Conservation (phyloP, 1,140 invertebrate species). For the Meloidogyne exigua region DNA sequence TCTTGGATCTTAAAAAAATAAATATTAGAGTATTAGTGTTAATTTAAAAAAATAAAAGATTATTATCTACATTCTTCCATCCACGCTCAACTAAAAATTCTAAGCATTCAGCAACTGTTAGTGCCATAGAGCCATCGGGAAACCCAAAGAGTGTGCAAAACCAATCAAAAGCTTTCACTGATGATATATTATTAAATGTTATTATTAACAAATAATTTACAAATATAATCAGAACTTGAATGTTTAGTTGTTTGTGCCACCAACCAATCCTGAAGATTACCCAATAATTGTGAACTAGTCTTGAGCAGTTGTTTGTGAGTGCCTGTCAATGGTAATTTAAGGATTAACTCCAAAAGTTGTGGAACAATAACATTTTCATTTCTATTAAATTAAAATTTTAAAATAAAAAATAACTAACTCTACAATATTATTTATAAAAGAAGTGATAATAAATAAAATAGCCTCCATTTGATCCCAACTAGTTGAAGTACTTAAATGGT, state of each 20-base stretch:
- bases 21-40: neutral
- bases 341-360: slow-evolving; percentile 87
- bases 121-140: slow-evolving; percentile 1
- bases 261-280: slow-evolving; percentile 92
- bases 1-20: slow-evolving; percentile 8
- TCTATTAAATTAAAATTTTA: slow-evolving; percentile 66
- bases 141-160: slow-evolving; percentile 10
- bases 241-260: slow-evolving; percentile 66
- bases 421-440: slow-evolving; percentile 88
- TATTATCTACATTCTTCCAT: slow-evolving; percentile 26
- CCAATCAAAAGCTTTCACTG: slow-evolving; percentile 17
- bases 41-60: neutral
- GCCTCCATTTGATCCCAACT: slow-evolving; percentile 90
- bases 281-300: slow-evolving; percentile 83
- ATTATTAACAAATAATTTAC: slow-evolving; percentile 65
- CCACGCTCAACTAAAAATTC: slow-evolving; percentile 32
- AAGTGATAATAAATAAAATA: slow-evolving; percentile 90
- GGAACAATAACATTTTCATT: slow-evolving; percentile 87
- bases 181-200: neutral
- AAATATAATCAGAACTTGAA: slow-evolving; percentile 76
- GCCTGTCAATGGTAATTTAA: slow-evolving; percentile 74
- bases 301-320: slow-evolving; percentile 83
- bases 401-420: slow-evolving; percentile 70
- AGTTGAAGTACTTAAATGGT: slow-evolving; percentile 64
- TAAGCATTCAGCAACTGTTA: slow-evolving; percentile 32